These are phyloP conservation scores for Castor canadensis DNA, from an alignment of 2,113 vertebrate genomes.

Conservation along the genomic window DNA sequence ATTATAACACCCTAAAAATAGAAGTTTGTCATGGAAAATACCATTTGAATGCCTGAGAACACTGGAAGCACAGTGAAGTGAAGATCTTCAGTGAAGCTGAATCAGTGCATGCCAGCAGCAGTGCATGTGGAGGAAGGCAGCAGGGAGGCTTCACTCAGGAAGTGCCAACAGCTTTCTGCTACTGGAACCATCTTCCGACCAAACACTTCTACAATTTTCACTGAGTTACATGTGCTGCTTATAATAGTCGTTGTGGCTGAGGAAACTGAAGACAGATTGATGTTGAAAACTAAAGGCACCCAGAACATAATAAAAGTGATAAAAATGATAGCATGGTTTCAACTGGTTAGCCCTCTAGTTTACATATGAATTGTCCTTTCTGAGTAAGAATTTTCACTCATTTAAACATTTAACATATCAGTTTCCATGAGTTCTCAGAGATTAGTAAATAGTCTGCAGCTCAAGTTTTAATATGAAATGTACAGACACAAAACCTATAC, in stretches of 20 bases:
- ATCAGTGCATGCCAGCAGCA: background rate
- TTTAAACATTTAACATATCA: background rate
- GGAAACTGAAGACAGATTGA: background rate
- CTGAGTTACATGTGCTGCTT: background rate
- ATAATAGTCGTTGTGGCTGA: background rate
- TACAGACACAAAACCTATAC: too few species aligned
- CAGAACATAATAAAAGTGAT: background rate
- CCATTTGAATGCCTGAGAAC: background rate
- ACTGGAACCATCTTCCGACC: background rate
- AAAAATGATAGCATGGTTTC: background rate
- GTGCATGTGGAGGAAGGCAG: fast-evolving
- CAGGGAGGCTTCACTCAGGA: background rate
- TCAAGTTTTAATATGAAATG: too few species aligned
- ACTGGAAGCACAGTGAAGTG: background rate
- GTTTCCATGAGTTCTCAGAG: background rate
- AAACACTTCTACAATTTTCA: background rate
- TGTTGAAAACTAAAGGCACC: background rate
- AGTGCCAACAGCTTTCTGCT: background rate
- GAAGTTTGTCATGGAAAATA: constrained; percentile 35
- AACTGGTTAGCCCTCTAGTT: background rate
- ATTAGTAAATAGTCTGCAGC: background rate
- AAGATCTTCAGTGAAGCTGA: background rate
- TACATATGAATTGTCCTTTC: background rate
- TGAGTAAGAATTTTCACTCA: background rate
- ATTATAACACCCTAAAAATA: constrained; percentile 1